phyloP scores from a whole-genome alignment of 2,113 vertebrate species.

The Corvus moneduloides region DNA sequence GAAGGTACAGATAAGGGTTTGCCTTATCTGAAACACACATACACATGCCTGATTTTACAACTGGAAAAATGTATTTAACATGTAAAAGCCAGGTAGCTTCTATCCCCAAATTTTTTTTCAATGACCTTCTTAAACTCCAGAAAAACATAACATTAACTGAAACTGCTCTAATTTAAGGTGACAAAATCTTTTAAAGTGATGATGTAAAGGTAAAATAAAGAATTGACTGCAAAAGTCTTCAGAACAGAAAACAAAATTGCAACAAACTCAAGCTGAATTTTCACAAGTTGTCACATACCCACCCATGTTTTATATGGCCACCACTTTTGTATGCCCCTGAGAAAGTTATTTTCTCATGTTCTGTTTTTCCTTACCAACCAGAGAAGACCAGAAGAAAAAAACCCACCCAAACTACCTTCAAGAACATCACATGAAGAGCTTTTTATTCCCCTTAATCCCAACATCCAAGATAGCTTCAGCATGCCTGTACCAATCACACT shows the following conservation, averaged over 20 bases:
- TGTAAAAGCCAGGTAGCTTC: not conserved
- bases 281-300: not conserved
- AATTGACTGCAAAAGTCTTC: not conserved
- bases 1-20: not conserved
- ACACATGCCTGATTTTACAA: not conserved
- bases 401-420: not conserved
- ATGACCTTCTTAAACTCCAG: not conserved
- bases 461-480: not conserved
- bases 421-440: not conserved
- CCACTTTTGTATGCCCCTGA: not conserved
- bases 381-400: not conserved
- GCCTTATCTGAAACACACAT: not conserved
- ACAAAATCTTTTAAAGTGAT: not conserved
- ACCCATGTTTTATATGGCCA: not conserved
- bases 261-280: not conserved
- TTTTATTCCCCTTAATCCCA: not conserved
- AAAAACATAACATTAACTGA: not conserved
- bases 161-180: not conserved
- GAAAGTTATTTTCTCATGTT: not conserved
- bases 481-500: not conserved
- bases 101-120: fast-evolving
- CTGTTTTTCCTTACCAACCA: not conserved
- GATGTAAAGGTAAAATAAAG: not conserved
- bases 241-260: not conserved
- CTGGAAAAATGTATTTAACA: not conserved